Evolutionary conservation across 2,888 invertebrate species (phyloP).

Genomic region (Rhyacophila evoluta): DNA sequence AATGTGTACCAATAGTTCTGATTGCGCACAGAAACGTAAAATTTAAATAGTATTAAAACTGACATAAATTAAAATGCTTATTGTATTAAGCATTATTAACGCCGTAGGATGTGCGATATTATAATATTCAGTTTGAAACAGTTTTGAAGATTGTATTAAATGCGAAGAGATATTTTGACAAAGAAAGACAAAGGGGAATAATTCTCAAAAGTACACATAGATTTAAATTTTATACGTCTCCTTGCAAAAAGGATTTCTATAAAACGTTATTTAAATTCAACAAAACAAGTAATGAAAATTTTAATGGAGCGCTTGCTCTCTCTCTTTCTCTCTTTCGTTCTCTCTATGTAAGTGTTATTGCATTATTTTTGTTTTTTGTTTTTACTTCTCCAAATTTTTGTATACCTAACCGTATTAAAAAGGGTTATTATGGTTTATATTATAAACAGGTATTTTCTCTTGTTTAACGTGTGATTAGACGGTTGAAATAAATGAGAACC

Average conservation of each 20-base stretch:
- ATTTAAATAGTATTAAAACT: neutral
- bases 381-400: too few relatives aligned
- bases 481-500: too few relatives aligned
- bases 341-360: neutral
- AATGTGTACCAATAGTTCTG: neutral
- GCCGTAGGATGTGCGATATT: neutral
- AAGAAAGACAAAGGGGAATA: slow-evolving; percentile 11
- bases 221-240: slow-evolving; percentile 14
- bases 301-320: slow-evolving; percentile 16
- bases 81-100: neutral
- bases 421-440: too few relatives aligned
- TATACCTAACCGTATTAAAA: too few relatives aligned
- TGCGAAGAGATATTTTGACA: neutral
- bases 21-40: neutral
- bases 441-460: too few relatives aligned
- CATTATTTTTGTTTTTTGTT: neutral
- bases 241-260: slow-evolving; percentile 15
- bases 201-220: slow-evolving; percentile 1
- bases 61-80: neutral
- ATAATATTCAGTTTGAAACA: neutral
- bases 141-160: slow-evolving; percentile 16
- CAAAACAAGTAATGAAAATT: slow-evolving; percentile 33
- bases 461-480: too few relatives aligned
- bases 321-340: neutral
- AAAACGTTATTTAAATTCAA: slow-evolving; percentile 31